Evolutionary conservation across 2,888 invertebrate genomes (phyloP), one percentile per base, ranked within the genome.

Genomic region (Drosophila multiciliata): DNA sequence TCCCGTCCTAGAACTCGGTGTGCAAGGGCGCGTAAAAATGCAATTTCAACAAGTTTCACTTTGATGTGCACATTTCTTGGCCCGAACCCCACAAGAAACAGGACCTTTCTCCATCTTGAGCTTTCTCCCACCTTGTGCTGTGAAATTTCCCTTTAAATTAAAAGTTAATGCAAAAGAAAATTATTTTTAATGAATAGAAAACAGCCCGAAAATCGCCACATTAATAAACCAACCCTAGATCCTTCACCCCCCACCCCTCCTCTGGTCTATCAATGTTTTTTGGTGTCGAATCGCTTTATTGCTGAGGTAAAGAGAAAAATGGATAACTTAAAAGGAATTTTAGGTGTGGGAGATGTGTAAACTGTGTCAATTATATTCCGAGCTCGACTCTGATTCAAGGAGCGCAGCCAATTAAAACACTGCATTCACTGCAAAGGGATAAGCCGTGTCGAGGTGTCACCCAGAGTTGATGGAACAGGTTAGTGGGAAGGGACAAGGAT

Each of bases 11-110:
- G 76, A 73, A 61, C 76, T 76, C 52, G 55, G 73, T 88, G 87
- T 75, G 89, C 90, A 90, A 88, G 90, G 87, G 83, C 88, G 90
- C 87, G 87, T 88, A 87, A 90, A 90, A 87, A 87, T 87, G 87
- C 87, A 87, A 90, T 87, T 86, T 90, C 87, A 83, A 88, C 88
- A 90, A 90, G 89, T 87, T 89, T 87, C 72, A 83, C 87, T 87
- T 87, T 87, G 87, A 87, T 87, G 87, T 87, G 90, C 88, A 89
- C 83, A 89, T 80, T 86, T 87, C 75, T 69, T 80, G 68, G 70
- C 57, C 72, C 55, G 40, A 75, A 66, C 58, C 52, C 58, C 52
- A 49, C 29, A 33, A 55, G 53, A 1, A 66, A 48, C 20, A 40
- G 38, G 45, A 60, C 40, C 40, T 48, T 55, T 61, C 40, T 33